Conservation (phyloP, 2,113 vertebrate genomes). For the Platichthys stellatus region DNA sequence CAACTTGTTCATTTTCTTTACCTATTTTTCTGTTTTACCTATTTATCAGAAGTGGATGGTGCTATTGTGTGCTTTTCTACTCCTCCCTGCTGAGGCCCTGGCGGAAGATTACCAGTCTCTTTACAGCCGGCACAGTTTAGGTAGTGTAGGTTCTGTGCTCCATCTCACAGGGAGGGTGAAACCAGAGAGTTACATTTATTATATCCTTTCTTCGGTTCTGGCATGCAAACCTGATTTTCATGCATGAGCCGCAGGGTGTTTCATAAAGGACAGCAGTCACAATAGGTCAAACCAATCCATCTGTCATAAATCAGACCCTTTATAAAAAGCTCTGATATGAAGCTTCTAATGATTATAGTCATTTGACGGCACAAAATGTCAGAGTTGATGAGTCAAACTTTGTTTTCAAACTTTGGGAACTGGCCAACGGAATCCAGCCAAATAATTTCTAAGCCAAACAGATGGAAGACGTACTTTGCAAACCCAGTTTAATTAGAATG, state of each 20-base stretch:
- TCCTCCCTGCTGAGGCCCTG: slow-evolving; percentile 31
- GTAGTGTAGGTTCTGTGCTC: slow-evolving; percentile 48
- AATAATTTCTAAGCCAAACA: slow-evolving; percentile 31
- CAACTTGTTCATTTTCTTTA: slow-evolving; percentile 52
- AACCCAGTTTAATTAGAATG: slow-evolving; percentile 37
- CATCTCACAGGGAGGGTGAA: slow-evolving; percentile 12
- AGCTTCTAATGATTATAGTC: slow-evolving; percentile 24
- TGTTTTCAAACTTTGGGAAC: slow-evolving; percentile 8
- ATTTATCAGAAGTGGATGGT: slow-evolving; percentile 62
- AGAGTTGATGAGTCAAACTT: slow-evolving; percentile 31
- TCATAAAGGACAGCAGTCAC: slow-evolving; percentile 7
- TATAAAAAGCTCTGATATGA: slow-evolving; percentile 17
- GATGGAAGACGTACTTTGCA: slow-evolving; percentile 45
- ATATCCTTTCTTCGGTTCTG: background rate
- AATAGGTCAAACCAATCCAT: slow-evolving; percentile 43
- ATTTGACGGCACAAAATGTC: slow-evolving; percentile 21
- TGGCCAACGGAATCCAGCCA: slow-evolving; percentile 21
- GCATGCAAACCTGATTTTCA: background rate
- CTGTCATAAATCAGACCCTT: slow-evolving; percentile 26
- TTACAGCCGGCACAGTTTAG: slow-evolving; percentile 39
- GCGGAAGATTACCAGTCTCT: slow-evolving; percentile 57
- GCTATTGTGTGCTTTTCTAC: slow-evolving; percentile 53
- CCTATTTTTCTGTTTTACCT: slow-evolving; percentile 53
- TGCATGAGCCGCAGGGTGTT: slow-evolving; percentile 32
- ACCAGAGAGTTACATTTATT: slow-evolving; percentile 21